phyloP scores from a whole-genome alignment of 2,797 vertebrate species.

The Phoxinus dragarum region DNA sequence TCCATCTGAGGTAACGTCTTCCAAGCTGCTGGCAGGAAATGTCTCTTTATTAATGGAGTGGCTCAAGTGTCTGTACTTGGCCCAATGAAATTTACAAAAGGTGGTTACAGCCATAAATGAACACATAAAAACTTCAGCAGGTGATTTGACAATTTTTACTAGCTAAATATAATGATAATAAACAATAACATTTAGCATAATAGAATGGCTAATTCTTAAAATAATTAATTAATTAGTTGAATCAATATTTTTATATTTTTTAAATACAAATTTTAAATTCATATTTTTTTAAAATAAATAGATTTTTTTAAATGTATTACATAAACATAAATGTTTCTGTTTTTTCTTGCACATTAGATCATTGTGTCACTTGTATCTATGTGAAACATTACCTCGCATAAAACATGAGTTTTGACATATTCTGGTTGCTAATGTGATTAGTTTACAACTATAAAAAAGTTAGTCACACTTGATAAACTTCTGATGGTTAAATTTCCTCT shows the following conservation, averaged over 20 bases:
- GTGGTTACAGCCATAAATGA: not conserved
- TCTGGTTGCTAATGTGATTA: not conserved
- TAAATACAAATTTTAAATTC: too few relatives aligned
- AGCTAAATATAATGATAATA: not conserved
- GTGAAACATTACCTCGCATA: not conserved
- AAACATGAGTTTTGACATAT: not conserved
- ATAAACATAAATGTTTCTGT: too few relatives aligned
- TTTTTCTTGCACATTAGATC: not conserved
- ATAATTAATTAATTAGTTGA: not conserved
- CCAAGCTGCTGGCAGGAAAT: slow-evolving; percentile 15
- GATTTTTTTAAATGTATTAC: too few relatives aligned
- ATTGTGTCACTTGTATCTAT: not conserved
- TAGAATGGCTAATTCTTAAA: too few relatives aligned
- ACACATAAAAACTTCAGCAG: not conserved
- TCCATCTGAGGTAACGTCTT: slow-evolving; percentile 39
- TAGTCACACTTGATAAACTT: not conserved
- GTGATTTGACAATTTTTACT: too few relatives aligned
- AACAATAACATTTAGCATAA: not conserved
- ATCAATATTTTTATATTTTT: too few relatives aligned
- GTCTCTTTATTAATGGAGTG: slow-evolving; percentile 15
- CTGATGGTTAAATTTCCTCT: not conserved
- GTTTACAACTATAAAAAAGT: not conserved
- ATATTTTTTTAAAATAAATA: too few relatives aligned
- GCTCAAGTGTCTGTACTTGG: slow-evolving; percentile 27
- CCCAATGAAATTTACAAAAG: not conserved